Conservation (phyloP, 2,113 vertebrate species). For the Propithecus coquereli region DNA sequence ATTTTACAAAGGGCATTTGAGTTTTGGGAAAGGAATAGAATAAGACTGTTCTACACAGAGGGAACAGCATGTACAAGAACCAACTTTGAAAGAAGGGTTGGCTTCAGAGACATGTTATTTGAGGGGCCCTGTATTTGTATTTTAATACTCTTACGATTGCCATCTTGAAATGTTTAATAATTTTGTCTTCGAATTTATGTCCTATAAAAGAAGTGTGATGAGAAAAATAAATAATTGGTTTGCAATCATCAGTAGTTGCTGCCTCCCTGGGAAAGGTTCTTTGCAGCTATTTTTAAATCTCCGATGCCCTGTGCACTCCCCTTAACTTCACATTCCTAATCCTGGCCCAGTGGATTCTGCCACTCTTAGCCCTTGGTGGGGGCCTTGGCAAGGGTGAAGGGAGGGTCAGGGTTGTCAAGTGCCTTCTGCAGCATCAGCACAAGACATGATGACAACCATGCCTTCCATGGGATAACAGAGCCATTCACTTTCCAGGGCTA, state of each 20-base stretch:
- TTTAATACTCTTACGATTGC: background rate
- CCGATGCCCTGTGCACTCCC: background rate
- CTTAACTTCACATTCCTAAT: background rate
- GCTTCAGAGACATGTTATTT: background rate
- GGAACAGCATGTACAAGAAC: background rate
- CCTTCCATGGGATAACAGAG: background rate
- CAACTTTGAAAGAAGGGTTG: background rate
- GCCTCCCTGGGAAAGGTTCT: background rate
- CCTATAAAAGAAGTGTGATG: background rate
- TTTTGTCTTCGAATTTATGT: background rate
- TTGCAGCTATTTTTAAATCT: rapidly evolving
- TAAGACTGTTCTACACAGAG: background rate
- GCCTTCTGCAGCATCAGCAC: rapidly evolving
- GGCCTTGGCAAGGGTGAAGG: rapidly evolving
- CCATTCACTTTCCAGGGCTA: rapidly evolving
- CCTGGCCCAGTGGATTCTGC: rapidly evolving
- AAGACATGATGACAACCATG: background rate
- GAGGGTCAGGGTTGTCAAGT: background rate
- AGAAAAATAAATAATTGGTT: background rate
- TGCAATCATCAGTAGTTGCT: background rate
- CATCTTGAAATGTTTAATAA: background rate
- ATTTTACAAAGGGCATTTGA: background rate
- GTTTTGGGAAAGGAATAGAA: background rate
- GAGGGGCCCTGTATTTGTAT: background rate
- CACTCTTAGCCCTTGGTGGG: background rate